Evolutionary conservation across 2,888 invertebrate species (phyloP).

Genomic region (Vandiemenella viatica): DNA sequence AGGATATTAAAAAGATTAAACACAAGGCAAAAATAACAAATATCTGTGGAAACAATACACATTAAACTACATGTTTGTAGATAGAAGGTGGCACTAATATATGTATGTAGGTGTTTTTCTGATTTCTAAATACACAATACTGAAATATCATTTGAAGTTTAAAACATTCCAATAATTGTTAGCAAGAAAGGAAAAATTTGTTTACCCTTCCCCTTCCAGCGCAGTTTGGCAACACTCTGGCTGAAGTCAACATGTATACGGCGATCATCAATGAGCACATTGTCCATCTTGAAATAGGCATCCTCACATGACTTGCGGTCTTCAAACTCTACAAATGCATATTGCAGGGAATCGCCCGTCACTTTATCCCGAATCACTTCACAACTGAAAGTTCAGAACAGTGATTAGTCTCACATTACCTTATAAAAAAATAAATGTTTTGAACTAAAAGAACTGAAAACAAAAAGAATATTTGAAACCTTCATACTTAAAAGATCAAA

Average conservation of each 20-base stretch:
- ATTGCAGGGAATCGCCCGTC: constrained; percentile 88
- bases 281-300: constrained; percentile 99
- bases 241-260: constrained; percentile 99
- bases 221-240: constrained; percentile 90
- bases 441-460: too few species aligned
- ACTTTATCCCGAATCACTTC: constrained; percentile 92
- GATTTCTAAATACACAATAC: too few species aligned
- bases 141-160: too few species aligned
- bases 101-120: too few species aligned
- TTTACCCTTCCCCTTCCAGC: constrained; percentile 68
- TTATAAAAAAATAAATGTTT: too few species aligned
- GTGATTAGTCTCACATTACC: neutral
- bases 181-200: neutral
- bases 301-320: constrained; percentile 86
- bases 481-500: too few species aligned
- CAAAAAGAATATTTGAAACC: neutral
- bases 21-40: neutral
- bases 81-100: too few species aligned
- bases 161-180: neutral
- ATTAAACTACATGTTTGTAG: too few species aligned
- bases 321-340: constrained; percentile 96
- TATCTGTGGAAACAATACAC: too few species aligned
- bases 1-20: too few species aligned
- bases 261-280: constrained; percentile 95
- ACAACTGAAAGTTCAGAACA: constrained; percentile 41